Evolutionary conservation across 1,140 invertebrate species (phyloP), one percentile per base, ranked within the genome.

Genomic region (Drosophila littoralis): DNA sequence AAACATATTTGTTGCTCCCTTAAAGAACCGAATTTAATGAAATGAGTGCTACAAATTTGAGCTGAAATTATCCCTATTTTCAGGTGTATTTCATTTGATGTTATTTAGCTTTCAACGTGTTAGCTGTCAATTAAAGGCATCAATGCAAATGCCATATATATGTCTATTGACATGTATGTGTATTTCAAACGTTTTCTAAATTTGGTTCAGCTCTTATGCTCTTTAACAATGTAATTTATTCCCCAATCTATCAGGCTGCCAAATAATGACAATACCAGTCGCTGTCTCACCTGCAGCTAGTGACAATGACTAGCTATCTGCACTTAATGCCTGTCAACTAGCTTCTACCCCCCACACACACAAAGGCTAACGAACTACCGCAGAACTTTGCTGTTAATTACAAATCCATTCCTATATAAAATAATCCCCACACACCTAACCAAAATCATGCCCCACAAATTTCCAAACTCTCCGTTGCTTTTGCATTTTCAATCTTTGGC

Each of bases 331-430:
- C 64, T 59, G 48, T 59, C 46, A 51, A 43, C 52, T 32, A 63
- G 32, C 40, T 43, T 8, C n/a, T 7, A 12, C 6, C 0, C 54
- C 17, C 10, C 0, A n/a, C 52, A 10, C 50, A 8, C 50, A 5
- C 17, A 10, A 12, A 10, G 22, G 2, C 15, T 28, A 10, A 7
- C 35, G 36, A 36, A 22, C 38, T 45, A 64, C 28, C 60, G n/a
- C 15, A 52, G 33, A 68, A 68, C 64, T 60, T 60, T 68, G 55
- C 22, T 58, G 40, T 73, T 73, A 73, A 73, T 73, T 73, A 54
- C 64, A 59, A 68, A 59, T 15, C 15, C 15, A 48, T n/a, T 50
- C 48, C 43, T 36, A 42, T 12, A 61, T 22, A 48, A 42, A 35
- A 32, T 45, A 40, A 48, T 6, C 12, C 35, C 13, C 52, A 28